Evolutionary conservation across 2,888 invertebrate species (phyloP).

Genomic region (Ceratothoa steindachneri): DNA sequence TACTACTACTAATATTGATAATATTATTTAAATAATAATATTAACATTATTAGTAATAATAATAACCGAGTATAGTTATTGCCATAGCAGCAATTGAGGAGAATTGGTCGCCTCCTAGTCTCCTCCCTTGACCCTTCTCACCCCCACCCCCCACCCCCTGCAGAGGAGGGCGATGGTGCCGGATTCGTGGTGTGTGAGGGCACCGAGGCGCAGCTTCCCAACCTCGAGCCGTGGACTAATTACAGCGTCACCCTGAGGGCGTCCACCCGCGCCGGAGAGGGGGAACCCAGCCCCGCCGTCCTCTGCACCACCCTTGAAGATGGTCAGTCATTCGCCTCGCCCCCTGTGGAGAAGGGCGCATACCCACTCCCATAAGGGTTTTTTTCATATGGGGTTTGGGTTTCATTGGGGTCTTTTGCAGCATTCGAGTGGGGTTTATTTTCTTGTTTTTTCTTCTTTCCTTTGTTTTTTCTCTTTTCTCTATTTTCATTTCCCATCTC

Average conservation of each 20-base stretch:
- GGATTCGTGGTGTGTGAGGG: constrained; percentile 21
- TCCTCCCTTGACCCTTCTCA: too few relatives aligned
- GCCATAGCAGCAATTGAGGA: background rate
- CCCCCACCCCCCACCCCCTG: too few relatives aligned
- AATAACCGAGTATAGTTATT: background rate
- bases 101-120: too few relatives aligned
- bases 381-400: too few relatives aligned
- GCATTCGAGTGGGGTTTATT: too few relatives aligned
- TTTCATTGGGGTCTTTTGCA: too few relatives aligned
- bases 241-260: constrained; percentile 55
- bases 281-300: constrained; percentile 52
- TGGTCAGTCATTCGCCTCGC: constrained; percentile 49
- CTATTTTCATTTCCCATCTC: too few relatives aligned
- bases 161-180: constrained; percentile 15
- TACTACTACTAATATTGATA: too few relatives aligned
- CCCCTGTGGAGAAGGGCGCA: too few relatives aligned
- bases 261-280: constrained; percentile 54
- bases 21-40: background rate
- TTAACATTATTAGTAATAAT: background rate
- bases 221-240: constrained; percentile 53
- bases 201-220: constrained; percentile 8
- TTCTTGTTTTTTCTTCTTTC: too few relatives aligned
- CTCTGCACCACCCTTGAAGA: constrained; percentile 53
- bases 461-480: too few relatives aligned
- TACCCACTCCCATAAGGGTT: too few relatives aligned